Conservation (phyloP, 2,113 vertebrate genomes). For the Amazona guildingii region DNA sequence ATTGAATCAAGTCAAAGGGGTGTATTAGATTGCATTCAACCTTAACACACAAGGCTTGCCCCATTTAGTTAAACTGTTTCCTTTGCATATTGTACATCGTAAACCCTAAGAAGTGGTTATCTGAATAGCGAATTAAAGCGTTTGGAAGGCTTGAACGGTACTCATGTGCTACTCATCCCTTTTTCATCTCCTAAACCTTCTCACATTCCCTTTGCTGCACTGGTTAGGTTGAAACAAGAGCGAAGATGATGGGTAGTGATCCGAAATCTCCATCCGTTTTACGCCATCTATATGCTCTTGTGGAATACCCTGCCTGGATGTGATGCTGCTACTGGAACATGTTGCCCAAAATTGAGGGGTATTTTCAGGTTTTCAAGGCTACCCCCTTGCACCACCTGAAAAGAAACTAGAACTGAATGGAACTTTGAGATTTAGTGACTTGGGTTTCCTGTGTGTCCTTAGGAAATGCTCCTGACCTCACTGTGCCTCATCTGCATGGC, state of each 20-base stretch:
- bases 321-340: neutral
- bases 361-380: neutral
- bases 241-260: neutral
- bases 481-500: neutral
- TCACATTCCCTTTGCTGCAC: neutral
- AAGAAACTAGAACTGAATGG: neutral
- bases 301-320: neutral
- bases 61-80: slow-evolving; percentile 14
- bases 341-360: neutral
- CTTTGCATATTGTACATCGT: neutral
- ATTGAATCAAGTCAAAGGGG: slow-evolving; percentile 46
- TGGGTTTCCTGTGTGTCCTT: neutral
- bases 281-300: neutral
- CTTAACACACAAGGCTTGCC: slow-evolving; percentile 8
- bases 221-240: neutral
- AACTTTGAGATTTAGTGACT: neutral
- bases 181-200: neutral
- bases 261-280: neutral
- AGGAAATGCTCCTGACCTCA: neutral
- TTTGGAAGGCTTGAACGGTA: neutral
- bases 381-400: neutral
- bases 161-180: neutral
- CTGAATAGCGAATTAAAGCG: neutral
- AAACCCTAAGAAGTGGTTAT: neutral
- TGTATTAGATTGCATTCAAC: slow-evolving; percentile 30